Percentiles rank a stretch among this genome's conserved stretches.
Evolutionary conservation across 2,888 invertebrate species (phyloP).

Genomic region (Lomographa bimaculata): DNA sequence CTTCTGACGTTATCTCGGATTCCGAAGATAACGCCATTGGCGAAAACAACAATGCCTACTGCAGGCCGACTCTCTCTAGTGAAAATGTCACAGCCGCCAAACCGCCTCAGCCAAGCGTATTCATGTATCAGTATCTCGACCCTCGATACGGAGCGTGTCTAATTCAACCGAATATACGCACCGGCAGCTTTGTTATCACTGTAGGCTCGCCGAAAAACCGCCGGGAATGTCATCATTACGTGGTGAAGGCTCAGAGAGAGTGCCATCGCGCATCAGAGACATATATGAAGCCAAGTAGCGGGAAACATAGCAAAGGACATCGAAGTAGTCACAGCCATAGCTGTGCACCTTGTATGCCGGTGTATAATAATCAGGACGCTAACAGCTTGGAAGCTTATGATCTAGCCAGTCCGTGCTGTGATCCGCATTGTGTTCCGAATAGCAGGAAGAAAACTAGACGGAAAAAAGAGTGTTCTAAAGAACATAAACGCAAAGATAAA

Average conservation of each 20-base stretch:
- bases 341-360: conserved; percentile 89
- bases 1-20: conserved; percentile 69
- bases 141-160: conserved; percentile 88
- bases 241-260: conserved; percentile 79
- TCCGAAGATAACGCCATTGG: conserved; percentile 68
- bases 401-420: conserved; percentile 93
- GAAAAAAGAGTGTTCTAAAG: conserved; percentile 85
- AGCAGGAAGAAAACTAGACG: conserved; percentile 75
- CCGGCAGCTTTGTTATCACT: conserved; percentile 88
- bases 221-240: conserved; percentile 87
- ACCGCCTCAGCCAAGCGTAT: conserved; percentile 71
- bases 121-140: conserved; percentile 88
- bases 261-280: conserved; percentile 63
- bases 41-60: conserved; percentile 84
- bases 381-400: conserved; percentile 94
- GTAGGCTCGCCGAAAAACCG: conserved; percentile 87
- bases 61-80: conserved; percentile 91
- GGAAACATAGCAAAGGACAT: conserved; percentile 63
- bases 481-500: conserved; percentile 85
- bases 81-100: conserved; percentile 87
- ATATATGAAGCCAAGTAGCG: conserved; percentile 50
- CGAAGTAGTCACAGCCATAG: conserved; percentile 80
- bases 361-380: conserved; percentile 86
- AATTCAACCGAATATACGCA: conserved; percentile 85
- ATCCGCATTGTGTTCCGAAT: conserved; percentile 92